A percentile compares a stretch with the other conserved stretches of the same genome.
phyloP scores from a whole-genome alignment of 2,113 vertebrate genomes.

The Piprites chloris region DNA sequence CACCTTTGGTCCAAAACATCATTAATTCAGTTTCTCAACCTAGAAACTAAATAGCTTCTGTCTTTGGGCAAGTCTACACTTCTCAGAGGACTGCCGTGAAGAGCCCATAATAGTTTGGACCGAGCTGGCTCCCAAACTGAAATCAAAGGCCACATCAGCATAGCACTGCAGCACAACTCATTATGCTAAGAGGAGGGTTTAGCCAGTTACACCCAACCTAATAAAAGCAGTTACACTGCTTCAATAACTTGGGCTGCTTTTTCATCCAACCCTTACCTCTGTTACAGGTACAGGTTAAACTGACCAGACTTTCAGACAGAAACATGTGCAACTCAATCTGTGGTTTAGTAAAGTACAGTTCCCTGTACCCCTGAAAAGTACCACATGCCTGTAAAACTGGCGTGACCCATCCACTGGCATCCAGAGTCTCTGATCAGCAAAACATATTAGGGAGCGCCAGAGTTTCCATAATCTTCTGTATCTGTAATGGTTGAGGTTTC shows the following conservation, averaged over 20 bases:
- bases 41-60: constrained; percentile 14
- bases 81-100: background rate
- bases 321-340: background rate
- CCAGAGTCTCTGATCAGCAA: background rate
- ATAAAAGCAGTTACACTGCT: background rate
- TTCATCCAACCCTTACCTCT: background rate
- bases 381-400: accelerated
- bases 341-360: background rate
- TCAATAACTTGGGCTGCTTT: background rate
- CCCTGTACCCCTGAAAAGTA: background rate
- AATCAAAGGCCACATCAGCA: background rate
- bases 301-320: background rate
- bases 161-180: background rate
- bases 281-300: background rate
- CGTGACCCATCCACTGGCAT: background rate
- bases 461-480: background rate
- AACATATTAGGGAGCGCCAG: accelerated
- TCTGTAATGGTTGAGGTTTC: background rate
- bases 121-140: background rate
- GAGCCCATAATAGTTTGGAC: background rate
- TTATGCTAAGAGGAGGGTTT: background rate
- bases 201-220: background rate
- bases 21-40: constrained; percentile 46
- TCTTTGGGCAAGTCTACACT: constrained; percentile 7
- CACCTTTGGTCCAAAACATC: constrained; percentile 2